phyloP scores from a whole-genome alignment of 2,888 invertebrate species.

The Lamellibrachia columna region DNA sequence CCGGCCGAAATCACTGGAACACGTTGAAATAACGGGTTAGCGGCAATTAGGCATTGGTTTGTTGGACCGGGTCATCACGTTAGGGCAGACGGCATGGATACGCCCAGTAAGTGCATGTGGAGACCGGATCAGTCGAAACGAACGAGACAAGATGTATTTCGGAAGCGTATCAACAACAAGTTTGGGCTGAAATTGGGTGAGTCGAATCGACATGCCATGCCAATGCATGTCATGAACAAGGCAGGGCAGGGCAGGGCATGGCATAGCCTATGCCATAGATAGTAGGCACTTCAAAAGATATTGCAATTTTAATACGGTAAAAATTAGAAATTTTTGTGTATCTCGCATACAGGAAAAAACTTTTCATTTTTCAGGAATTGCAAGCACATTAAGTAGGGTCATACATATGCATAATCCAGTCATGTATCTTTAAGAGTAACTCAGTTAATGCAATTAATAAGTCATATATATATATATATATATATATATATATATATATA shows the following conservation, averaged over 20 bases:
- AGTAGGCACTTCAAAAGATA: too few relatives aligned
- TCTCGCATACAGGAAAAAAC: too few relatives aligned
- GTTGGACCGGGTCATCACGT: background rate
- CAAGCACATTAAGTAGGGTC: too few relatives aligned
- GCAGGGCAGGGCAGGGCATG: background rate
- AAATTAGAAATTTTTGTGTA: too few relatives aligned
- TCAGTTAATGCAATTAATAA: too few relatives aligned
- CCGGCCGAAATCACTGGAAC: background rate
- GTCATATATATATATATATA: too few relatives aligned
- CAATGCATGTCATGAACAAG: background rate
- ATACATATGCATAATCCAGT: too few relatives aligned
- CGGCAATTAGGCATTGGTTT: background rate
- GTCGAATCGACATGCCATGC: conserved; percentile 2
- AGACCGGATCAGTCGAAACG: conserved; percentile 44
- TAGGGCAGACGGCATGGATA: background rate
- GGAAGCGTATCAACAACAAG: conserved; percentile 54
- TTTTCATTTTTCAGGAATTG: too few relatives aligned
- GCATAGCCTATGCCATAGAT: too few relatives aligned
- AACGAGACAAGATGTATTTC: conserved; percentile 58
- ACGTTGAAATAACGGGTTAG: background rate
- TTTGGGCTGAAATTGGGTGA: conserved; percentile 54
- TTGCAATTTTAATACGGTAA: too few relatives aligned
- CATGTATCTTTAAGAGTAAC: too few relatives aligned
- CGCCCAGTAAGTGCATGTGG: conserved; percentile 51
- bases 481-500: too few relatives aligned